Evolutionary conservation across 2,888 invertebrate species (phyloP).

Genomic region (Leucophenga montana): DNA sequence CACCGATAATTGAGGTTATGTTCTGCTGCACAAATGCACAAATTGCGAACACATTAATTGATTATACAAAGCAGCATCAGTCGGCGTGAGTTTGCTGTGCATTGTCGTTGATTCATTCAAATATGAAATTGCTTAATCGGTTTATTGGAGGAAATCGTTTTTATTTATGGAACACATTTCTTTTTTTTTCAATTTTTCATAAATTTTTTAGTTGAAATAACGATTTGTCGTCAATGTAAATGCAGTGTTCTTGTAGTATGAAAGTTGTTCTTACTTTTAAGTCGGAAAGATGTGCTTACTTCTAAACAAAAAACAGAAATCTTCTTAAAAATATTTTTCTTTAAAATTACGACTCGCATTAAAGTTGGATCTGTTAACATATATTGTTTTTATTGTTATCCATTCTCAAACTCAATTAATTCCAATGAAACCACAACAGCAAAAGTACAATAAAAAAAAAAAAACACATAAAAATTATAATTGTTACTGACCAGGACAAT

Average conservation of each 20-base stretch:
- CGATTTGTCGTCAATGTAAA: too few species aligned
- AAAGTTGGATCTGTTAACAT: neutral
- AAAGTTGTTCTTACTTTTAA: too few species aligned
- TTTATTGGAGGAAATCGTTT: conserved; percentile 31
- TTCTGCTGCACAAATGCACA: conserved; percentile 64
- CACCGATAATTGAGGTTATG: conserved; percentile 65
- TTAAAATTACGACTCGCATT: neutral
- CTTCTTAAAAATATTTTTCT: too few species aligned
- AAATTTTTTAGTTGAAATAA: too few species aligned
- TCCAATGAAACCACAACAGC: conserved; percentile 14
- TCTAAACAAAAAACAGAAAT: too few species aligned
- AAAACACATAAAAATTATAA: conserved; percentile 13
- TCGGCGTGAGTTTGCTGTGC: conserved; percentile 13
- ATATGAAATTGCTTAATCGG: conserved; percentile 60
- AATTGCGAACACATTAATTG: conserved; percentile 64
- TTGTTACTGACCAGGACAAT: conserved; percentile 35
- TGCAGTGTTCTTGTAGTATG: too few species aligned
- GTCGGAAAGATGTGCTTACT: too few species aligned
- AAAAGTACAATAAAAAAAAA: conserved; percentile 4
- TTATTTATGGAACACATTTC: neutral
- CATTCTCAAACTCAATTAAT: conserved; percentile 14
- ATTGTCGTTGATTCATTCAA: conserved; percentile 28
- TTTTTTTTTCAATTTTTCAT: neutral
- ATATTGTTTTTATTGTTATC: conserved; percentile 1
- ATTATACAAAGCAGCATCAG: conserved; percentile 43